Evolutionary conservation across 2,113 vertebrate species (phyloP), one percentile per base, ranked within the genome.

Genomic region (Scortum barcoo): DNA sequence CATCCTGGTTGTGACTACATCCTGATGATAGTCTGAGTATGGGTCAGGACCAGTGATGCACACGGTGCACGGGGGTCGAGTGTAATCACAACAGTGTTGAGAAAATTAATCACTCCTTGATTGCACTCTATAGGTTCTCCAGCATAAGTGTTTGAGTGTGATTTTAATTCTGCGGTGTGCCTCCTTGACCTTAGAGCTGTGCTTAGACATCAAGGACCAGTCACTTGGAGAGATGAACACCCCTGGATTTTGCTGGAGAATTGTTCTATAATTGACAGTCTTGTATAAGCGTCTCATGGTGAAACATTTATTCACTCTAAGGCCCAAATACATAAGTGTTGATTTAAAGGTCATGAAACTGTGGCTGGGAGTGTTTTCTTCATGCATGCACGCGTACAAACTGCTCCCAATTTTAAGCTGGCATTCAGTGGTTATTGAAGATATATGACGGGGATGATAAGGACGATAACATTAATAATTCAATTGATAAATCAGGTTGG

Each of bases 401-500:
- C 13, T 40, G 58, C 74, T 84, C 56, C 48, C 60, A 53, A 24
- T 86, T 76, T 72, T 51, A 46, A 79, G 36, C 57, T 76, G 58
- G 42, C 71, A 54, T 79, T 75, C 38, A 68, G 77, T 80, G 46
- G 76, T 91, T 92, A 91, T 72, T 73, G 71, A 87, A 88, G 91
- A 93, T 46, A 57, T 73, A 94, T 83, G 76, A 72, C 13, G 14
- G 54, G 73, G 71, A 68, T 78, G 86, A 86, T 90, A 73, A 60
- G 85, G 90, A 79, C 42, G 86, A 92, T 91, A 91, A 84, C 80
- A 69, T 82, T 83, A 92, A 93, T 92, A 90, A 90, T 88, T 91
- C 92, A 92, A 86, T 84, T 89, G 93, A 93, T 92, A 76, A 89
- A 93, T 92, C 87, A 90, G 89, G 84, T 81, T 76, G 78, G 86